Evolutionary conservation across 2,888 invertebrate genomes (phyloP).

Genomic region (Calameuta filiformis): DNA sequence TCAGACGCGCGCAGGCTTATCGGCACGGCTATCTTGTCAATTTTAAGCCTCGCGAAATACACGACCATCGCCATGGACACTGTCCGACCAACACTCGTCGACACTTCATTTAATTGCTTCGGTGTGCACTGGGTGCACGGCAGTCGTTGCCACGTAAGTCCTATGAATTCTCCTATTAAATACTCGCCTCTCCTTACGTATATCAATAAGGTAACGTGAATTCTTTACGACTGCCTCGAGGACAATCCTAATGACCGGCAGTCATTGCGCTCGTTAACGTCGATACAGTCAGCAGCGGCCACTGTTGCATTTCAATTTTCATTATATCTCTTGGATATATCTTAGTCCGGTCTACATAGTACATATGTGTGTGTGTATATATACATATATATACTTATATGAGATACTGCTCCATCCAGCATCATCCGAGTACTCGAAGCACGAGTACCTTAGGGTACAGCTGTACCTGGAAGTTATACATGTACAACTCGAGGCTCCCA

Average conservation of each 20-base stretch:
- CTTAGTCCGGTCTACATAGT: neutral
- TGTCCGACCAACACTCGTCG: neutral
- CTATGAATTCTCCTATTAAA: neutral
- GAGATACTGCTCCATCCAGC: neutral
- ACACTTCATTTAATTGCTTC: neutral
- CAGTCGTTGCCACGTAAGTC: neutral
- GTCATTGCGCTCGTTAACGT: constrained; percentile 1
- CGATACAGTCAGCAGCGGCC: neutral
- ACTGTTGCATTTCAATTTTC: constrained; percentile 4
- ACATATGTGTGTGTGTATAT: neutral
- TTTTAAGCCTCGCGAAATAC: neutral
- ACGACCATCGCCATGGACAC: neutral
- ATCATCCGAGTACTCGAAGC: neutral
- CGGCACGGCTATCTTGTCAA: neutral
- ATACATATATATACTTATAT: neutral
- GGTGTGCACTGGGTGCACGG: neutral
- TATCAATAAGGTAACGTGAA: neutral
- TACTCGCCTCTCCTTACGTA: neutral
- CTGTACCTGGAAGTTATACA: neutral
- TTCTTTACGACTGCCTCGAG: neutral
- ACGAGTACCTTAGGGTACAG: neutral
- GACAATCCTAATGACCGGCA: neutral
- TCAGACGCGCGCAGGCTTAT: neutral
- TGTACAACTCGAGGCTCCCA: neutral
- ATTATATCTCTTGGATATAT: neutral